phyloP scores from a whole-genome alignment of 2,113 vertebrate genomes.

The Tursiops truncatus region DNA sequence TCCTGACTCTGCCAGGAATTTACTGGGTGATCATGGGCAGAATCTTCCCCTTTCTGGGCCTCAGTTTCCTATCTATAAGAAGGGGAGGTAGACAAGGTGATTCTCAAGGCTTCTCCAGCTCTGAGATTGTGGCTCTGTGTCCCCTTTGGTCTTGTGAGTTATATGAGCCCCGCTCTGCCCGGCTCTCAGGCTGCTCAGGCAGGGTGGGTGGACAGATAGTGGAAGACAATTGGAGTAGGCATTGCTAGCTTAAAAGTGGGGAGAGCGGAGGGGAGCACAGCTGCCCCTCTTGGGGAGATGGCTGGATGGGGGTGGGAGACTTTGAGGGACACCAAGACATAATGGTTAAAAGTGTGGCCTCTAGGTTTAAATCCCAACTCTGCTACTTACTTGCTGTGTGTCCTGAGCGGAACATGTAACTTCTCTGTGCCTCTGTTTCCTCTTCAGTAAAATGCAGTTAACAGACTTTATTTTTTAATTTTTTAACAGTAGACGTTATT shows the following conservation, averaged over 20 bases:
- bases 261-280: background rate
- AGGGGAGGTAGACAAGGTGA: rapidly evolving
- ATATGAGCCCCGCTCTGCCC: background rate
- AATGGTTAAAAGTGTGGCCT: background rate
- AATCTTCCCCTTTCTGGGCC: background rate
- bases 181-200: background rate
- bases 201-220: background rate
- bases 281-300: background rate
- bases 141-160: background rate
- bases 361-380: background rate
- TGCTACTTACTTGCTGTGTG: background rate
- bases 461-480: no score
- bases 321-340: background rate
- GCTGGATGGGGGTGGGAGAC: background rate
- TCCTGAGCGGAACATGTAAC: background rate
- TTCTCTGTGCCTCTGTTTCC: background rate
- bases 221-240: background rate
- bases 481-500: background rate
- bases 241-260: background rate
- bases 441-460: background rate
- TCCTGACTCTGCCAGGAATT: background rate
- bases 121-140: background rate
- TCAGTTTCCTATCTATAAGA: background rate
- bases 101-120: background rate
- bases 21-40: background rate